Base-by-base conservation (phyloP, 2,888 invertebrate species). In the Lymantria monacha region DNA sequence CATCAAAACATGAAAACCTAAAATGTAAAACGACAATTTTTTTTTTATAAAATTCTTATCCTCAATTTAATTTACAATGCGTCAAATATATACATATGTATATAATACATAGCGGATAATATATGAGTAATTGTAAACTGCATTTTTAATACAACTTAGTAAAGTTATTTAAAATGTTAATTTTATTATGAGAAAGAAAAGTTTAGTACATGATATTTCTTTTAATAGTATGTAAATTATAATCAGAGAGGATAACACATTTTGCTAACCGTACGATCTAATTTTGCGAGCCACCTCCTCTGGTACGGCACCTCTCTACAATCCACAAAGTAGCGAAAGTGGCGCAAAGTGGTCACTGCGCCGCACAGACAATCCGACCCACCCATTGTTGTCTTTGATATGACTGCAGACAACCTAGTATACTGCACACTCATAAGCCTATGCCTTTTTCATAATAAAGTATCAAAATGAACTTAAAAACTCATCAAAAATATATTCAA, bases 241-340 rank as follows among this genome's bases (percentile, higher is more conserved):
- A 43, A 44, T 44, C 10, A 31, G 10, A 10, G 14, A 14, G 14
- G 14, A 3, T 14, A 5, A 22, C 2, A 22, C 2, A 14, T 15
- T 41, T 41, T 41, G 11, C 41, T 14, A 41, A 66, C 81, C 55
- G 68, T 83, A 83, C 83, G 63, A 60, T 83, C 77, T 86, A 84
- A 87, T 87, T 85, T 84, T 66, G 72, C 75, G 72, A 72, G 71
- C 69, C 74, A 71, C 68, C 75, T 76, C 69, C 66, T 63, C 54
- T 67, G 70, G 55, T 69, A 61, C 55, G 62, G 61, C 66, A 61
- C 69, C 75, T 74, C 83, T 80, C 74, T 22, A 78, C 83, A 81
- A 83, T 81, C 81, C 82, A 79, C 83, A 79, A 82, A 85, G 83
- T 83, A 85, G 84, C 79, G 81, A 87, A 87, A 87, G 86, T 87